Evolutionary conservation across 2,797 vertebrate species (phyloP).

Genomic region (Eulemur coronatus): DNA sequence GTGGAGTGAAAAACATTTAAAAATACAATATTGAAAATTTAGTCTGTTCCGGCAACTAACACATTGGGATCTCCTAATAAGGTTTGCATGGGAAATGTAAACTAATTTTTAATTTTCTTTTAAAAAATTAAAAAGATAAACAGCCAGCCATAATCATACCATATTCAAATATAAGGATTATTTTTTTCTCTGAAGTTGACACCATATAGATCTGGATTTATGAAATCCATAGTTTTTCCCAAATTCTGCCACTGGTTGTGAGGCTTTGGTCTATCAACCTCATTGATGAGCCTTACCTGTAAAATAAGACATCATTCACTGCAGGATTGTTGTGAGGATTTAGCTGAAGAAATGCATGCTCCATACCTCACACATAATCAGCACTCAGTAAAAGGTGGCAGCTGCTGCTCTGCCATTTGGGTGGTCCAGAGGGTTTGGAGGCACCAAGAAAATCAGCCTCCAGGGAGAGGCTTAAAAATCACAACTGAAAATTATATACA

Average conservation of each 20-base stretch:
- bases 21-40: slow-evolving; percentile 4
- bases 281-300: background rate
- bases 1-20: background rate
- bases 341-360: background rate
- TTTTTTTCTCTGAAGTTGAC: background rate
- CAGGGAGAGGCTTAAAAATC: background rate
- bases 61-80: background rate
- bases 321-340: background rate
- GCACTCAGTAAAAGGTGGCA: background rate
- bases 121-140: background rate
- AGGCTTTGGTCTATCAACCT: background rate
- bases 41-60: background rate
- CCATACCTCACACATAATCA: background rate
- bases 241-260: background rate
- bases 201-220: background rate
- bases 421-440: background rate
- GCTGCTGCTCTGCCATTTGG: background rate
- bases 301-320: background rate
- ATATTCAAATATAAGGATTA: background rate
- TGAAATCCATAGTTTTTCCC: background rate
- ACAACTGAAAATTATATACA: background rate
- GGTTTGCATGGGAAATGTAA: background rate
- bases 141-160: background rate
- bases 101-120: slow-evolving; percentile 17
- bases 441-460: background rate